Evolutionary conservation across 2,888 invertebrate species (phyloP).

Genomic region (Dromius quadrimaculatus): DNA sequence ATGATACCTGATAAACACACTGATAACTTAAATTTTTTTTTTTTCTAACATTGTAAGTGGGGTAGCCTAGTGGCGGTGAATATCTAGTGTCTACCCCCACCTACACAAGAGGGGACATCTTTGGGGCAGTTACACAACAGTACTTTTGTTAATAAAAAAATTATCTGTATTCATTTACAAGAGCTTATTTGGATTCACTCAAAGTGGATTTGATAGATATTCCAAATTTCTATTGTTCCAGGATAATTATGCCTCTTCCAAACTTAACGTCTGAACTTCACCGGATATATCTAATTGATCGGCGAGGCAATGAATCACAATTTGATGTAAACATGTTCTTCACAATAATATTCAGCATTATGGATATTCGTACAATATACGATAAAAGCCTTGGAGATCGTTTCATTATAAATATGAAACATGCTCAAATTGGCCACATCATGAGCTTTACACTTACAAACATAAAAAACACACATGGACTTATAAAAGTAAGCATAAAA

Average conservation of each 20-base stretch:
- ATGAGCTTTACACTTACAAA: neutral
- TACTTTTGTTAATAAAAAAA: too few relatives aligned
- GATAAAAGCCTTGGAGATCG: slow-evolving; percentile 27
- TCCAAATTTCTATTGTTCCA: neutral
- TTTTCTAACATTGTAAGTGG: too few relatives aligned
- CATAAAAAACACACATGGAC: neutral
- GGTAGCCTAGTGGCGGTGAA: too few relatives aligned
- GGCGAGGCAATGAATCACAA: neutral
- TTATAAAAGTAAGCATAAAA: neutral
- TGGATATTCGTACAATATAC: slow-evolving; percentile 3
- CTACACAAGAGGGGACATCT: too few relatives aligned
- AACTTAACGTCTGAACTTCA: slow-evolving; percentile 24
- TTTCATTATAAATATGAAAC: slow-evolving; percentile 9
- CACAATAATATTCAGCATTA: neutral
- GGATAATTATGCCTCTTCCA: slow-evolving; percentile 24
- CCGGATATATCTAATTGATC: slow-evolving; percentile 8
- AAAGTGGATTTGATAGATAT: too few relatives aligned
- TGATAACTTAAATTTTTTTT: neutral
- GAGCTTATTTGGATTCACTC: too few relatives aligned
- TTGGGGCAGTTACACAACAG: too few relatives aligned
- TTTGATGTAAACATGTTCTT: neutral
- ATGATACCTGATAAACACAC: neutral
- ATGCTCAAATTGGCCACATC: slow-evolving; percentile 8
- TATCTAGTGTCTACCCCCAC: too few relatives aligned
- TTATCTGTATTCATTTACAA: too few relatives aligned